Evolutionary conservation across 2,797 vertebrate genomes (phyloP), one percentile per base, ranked within the genome.

Genomic region (Pogonophryne albipinna): DNA sequence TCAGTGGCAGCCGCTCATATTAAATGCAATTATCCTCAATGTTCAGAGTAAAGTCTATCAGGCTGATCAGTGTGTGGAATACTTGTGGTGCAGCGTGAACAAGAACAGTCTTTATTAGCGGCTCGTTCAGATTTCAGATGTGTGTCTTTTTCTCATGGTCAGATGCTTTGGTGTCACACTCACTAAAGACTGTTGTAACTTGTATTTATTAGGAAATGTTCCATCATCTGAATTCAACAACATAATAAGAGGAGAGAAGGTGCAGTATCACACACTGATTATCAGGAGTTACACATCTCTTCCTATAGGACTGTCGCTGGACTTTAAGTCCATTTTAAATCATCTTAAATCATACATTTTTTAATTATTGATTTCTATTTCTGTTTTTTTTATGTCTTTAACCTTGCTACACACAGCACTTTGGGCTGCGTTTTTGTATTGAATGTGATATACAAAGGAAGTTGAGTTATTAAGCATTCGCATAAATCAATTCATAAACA

Each of bases 1-100:
- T 64, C 58, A 59, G 10, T n/a, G 45, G 6, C 71, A 23, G 31
- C 10, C 19, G 19, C 59, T 76, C 50, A 19, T 34, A 55, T 74
- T 50, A 79, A 58, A 69, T 2, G 49, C 52, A 66, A 74, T 74
- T 63, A 74, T 80, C 69, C n/a, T 74, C 56, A 65, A 49, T 73
- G 66, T 63, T 16, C 63, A 19, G 38, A 34, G 11, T 50, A 23
- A 51, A 56, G 64, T 62, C 45, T 63, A 65, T 64, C 51, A 45
- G 10, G 42, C 31, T 2, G 5, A 60, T 75, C 80, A 68, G 67
- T 16, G 3, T 10, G 61, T 58, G 41, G 58, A 64, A 55, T n/a
- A 31, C 17, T 60, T 55, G 44, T 52, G 56, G 66, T 46, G 50
- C 66, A 20, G 51, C 64, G 27, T 34, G 4, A 62, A 79, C 63